phyloP scores from a whole-genome alignment of 92 coral and sea anemone genomes.

The Actinostola sp. region DNA sequence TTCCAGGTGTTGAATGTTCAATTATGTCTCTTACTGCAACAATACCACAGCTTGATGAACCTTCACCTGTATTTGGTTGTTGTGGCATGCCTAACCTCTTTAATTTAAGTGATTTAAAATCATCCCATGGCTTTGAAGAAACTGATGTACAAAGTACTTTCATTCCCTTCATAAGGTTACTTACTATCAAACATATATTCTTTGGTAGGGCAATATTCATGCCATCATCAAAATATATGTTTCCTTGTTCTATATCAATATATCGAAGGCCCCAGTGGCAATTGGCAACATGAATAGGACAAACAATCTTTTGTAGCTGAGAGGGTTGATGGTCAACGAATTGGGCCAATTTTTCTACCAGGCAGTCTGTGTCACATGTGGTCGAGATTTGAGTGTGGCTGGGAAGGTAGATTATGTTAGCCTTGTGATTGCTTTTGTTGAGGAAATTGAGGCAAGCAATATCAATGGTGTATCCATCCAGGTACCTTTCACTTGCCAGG shows the following conservation, averaged over 20 bases:
- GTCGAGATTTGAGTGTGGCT: not conserved
- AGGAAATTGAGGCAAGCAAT: not conserved
- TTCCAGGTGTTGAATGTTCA: not conserved
- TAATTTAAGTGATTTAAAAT: not conserved
- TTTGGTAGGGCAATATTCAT: slow-evolving; percentile 22
- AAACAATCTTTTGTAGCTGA: not conserved
- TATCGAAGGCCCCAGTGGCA: slow-evolving; percentile 9
- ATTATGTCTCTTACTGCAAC: slow-evolving; percentile 40
- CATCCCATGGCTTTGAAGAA: not conserved
- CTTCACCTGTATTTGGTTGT: slow-evolving; percentile 33
- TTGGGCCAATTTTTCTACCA: not conserved
- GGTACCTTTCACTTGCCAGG: not conserved
- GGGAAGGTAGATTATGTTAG: not conserved
- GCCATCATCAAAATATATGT: slow-evolving; percentile 27
- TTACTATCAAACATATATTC: not conserved
- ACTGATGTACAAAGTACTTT: not conserved
- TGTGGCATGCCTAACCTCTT: slow-evolving; percentile 45
- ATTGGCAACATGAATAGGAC: slow-evolving; percentile 9
- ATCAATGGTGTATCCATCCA: slow-evolving; percentile 20
- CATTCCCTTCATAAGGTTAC: not conserved
- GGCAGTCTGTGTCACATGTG: not conserved
- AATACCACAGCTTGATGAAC: slow-evolving; percentile 48
- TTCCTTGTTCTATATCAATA: slow-evolving; percentile 6
- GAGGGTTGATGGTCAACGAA: too few relatives aligned
- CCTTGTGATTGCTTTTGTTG: not conserved